Conservation (phyloP, 2,113 vertebrate genomes). For the Cromileptes altivelis region DNA sequence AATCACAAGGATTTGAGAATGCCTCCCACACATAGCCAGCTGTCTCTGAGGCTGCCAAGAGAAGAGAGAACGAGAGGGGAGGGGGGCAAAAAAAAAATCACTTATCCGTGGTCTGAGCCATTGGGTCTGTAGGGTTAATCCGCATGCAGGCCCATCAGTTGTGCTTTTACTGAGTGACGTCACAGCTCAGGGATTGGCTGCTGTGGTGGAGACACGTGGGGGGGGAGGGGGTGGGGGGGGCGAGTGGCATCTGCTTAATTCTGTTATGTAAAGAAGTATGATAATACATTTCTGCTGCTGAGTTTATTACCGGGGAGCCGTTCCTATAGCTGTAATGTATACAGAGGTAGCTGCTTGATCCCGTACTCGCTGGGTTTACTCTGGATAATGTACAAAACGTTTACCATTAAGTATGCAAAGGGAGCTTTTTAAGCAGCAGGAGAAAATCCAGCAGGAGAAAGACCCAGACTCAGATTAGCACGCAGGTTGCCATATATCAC, state of each 20-base stretch:
- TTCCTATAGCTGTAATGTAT: conserved; percentile 44
- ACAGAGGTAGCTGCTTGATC: conserved; percentile 30
- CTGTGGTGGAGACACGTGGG: conserved; percentile 57
- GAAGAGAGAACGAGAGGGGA: conserved; percentile 10
- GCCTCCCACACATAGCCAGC: conserved; percentile 82
- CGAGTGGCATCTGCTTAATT: conserved; percentile 77
- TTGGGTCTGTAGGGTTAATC: conserved; percentile 85
- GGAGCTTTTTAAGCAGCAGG: conserved; percentile 13
- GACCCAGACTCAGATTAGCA: conserved; percentile 1
- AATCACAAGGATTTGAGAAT: conserved; percentile 79
- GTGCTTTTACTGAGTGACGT: conserved; percentile 85
- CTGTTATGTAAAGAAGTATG: conserved; percentile 84
- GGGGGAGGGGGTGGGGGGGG: conserved; percentile 19
- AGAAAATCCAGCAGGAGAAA: conserved; percentile 23
- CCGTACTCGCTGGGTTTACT: conserved; percentile 4
- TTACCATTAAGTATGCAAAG: not conserved
- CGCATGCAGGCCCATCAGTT: conserved; percentile 77
- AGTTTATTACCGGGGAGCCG: conserved; percentile 55
- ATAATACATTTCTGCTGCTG: conserved; percentile 75
- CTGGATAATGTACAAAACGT: conserved; percentile 25
- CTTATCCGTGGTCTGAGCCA: conserved; percentile 82
- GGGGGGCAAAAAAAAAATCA: conserved; percentile 66
- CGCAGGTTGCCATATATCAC: not conserved
- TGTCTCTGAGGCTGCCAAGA: conserved; percentile 70
- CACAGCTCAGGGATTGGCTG: conserved; percentile 77